These are phyloP conservation scores for Tachysurus vachellii DNA, from an alignment of 2,113 vertebrate genomes.

Conservation along the genomic window DNA sequence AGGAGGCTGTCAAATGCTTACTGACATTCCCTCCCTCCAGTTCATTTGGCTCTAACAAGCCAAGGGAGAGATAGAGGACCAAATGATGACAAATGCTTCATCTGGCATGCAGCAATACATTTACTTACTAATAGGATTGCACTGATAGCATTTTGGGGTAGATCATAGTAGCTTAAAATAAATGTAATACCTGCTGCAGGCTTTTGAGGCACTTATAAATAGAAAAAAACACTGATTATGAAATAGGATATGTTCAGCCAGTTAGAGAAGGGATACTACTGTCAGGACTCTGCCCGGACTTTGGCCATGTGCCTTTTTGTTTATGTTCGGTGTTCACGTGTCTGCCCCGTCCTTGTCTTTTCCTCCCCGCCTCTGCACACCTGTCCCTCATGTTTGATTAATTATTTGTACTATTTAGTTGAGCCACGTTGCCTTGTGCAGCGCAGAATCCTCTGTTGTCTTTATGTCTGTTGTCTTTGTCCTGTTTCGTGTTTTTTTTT, in stretches of 20 bases:
- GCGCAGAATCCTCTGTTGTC: too few relatives aligned
- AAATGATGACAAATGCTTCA: slow-evolving; percentile 57
- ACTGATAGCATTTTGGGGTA: background rate
- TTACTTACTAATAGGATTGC: slow-evolving; percentile 7
- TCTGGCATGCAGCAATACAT: slow-evolving; percentile 18
- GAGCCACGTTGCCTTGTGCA: too few relatives aligned
- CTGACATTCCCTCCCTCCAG: slow-evolving; percentile 66
- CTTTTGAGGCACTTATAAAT: background rate
- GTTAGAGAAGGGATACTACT: background rate
- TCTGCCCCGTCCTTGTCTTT: too few relatives aligned
- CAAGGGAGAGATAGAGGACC: slow-evolving; percentile 52
- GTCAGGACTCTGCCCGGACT: too few relatives aligned
- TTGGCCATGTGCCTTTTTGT: too few relatives aligned
- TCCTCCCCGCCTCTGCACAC: too few relatives aligned
- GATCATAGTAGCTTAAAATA: slow-evolving; percentile 4
- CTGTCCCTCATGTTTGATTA: too few relatives aligned
- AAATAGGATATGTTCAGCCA: background rate
- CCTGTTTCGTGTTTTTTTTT: too few relatives aligned
- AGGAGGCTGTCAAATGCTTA: slow-evolving; percentile 65
- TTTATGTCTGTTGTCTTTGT: too few relatives aligned
- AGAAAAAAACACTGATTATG: background rate
- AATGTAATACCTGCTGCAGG: background rate
- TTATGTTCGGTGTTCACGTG: too few relatives aligned
- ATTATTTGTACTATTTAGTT: too few relatives aligned
- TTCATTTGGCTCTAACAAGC: slow-evolving; percentile 70